Evolutionary conservation across 2,888 invertebrate genomes (phyloP).

Genomic region (Brenthis ino): DNA sequence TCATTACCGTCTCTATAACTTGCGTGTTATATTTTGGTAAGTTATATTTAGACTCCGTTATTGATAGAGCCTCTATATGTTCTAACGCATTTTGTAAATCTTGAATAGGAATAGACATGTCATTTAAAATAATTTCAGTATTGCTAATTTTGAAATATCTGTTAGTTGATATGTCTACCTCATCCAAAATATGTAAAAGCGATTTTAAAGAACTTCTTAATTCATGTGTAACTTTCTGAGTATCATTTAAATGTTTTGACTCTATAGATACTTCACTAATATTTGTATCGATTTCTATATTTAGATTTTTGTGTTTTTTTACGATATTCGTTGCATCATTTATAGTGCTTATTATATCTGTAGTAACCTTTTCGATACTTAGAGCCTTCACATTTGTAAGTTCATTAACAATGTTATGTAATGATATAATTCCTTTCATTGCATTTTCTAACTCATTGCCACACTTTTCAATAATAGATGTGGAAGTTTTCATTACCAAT

Average conservation of each 20-base stretch:
- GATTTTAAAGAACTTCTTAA: slow-evolving; percentile 65
- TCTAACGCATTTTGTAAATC: slow-evolving; percentile 75
- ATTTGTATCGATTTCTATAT: slow-evolving; percentile 62
- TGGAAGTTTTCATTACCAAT: slow-evolving; percentile 86
- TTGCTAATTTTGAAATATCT: slow-evolving; percentile 53
- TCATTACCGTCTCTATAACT: slow-evolving; percentile 84
- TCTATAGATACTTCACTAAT: slow-evolving; percentile 57
- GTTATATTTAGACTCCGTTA: slow-evolving; percentile 73
- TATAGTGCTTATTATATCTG: slow-evolving; percentile 76
- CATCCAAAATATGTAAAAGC: slow-evolving; percentile 61
- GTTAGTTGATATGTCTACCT: slow-evolving; percentile 52
- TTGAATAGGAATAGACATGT: slow-evolving; percentile 76
- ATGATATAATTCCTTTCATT: slow-evolving; percentile 74
- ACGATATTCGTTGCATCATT: slow-evolving; percentile 72
- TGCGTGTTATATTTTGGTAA: slow-evolving; percentile 79
- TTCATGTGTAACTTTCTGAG: slow-evolving; percentile 71
- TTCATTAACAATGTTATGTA: slow-evolving; percentile 66
- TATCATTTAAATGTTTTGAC: slow-evolving; percentile 64
- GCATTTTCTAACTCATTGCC: slow-evolving; percentile 80
- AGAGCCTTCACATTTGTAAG: slow-evolving; percentile 60
- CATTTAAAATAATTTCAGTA: slow-evolving; percentile 66
- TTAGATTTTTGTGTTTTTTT: slow-evolving; percentile 73
- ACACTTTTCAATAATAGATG: slow-evolving; percentile 84
- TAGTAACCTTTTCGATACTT: slow-evolving; percentile 71
- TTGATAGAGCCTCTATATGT: slow-evolving; percentile 75